phyloP scores from a whole-genome alignment of 2,888 invertebrate species.

The Drosophila kuntzei region DNA sequence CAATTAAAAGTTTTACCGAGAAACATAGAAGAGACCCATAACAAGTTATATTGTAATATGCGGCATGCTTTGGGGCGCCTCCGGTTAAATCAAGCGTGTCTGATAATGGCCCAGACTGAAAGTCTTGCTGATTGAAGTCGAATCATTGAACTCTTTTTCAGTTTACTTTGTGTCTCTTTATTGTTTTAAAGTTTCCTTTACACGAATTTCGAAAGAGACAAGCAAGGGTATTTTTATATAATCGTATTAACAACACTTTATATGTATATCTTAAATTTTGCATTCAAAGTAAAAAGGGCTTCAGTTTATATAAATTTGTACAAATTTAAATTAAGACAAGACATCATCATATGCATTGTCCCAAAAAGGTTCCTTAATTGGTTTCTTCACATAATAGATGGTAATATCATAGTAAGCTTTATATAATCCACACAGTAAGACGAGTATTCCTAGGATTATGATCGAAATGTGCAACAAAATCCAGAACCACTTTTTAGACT shows the following conservation, averaged over 20 bases:
- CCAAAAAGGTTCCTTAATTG: conserved; percentile 1
- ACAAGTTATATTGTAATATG: conserved; percentile 33
- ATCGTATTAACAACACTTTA: too few relatives aligned
- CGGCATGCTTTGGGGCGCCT: conserved; percentile 39
- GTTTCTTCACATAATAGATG: not conserved
- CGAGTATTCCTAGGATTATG: conserved; percentile 7
- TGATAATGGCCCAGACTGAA: conserved; percentile 47
- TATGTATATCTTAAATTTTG: not conserved
- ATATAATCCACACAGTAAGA: conserved; percentile 22
- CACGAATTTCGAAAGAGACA: not conserved
- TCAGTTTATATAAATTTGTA: not conserved
- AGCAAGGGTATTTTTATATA: not conserved
- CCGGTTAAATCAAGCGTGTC: conserved; percentile 38
- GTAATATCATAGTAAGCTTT: conserved; percentile 21
- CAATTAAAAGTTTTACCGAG: conserved; percentile 69
- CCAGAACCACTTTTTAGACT: not conserved
- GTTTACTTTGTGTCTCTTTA: conserved; percentile 14
- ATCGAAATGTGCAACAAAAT: conserved; percentile 28
- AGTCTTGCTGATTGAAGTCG: conserved; percentile 30
- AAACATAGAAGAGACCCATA: conserved; percentile 9
- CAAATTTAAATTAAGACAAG: not conserved
- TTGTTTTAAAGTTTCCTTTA: conserved; percentile 5
- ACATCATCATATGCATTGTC: not conserved
- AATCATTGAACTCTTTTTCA: conserved; percentile 27
- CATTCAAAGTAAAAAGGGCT: not conserved